Evolutionary conservation across 2,888 invertebrate species (phyloP), one percentile per base, ranked within the genome.

Genomic region (Caenorhabditis sp.): DNA sequence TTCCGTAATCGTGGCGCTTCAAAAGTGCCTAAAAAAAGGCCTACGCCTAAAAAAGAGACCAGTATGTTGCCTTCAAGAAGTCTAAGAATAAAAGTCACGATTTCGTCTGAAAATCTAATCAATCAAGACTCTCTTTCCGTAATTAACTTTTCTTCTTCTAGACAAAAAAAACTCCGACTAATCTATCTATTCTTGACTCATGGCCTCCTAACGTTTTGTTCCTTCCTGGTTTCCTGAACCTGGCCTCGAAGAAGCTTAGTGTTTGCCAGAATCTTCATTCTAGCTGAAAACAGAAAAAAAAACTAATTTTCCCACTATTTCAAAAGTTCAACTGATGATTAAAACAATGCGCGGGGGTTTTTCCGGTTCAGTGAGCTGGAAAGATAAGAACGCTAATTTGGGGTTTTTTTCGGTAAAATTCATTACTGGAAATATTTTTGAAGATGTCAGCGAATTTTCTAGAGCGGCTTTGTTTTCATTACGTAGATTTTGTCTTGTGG

Each of bases 311-410:
- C n/a, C n/a, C n/a, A n/a, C n/a, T n/a, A n/a, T n/a, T n/a, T n/a
- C n/a, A n/a, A n/a, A n/a, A n/a, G 31, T 35, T 35, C 8, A 6
- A 35, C 4, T 35, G 8, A 35, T 35, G 8, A 47, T 5, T 0
- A 47, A 47, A 47, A 47, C 8, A 47, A 47, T 10, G 24, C 14
- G 56, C n/a, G 56, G 56, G 31, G 1, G 56, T 28, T 19, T 10
- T 61, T 14, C 14, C 22, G 3, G 61, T 16, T 61, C 61, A 61
- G 10, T 61, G 61, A 61, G 35, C 61, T 61, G 41, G 61, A 61
- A 61, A 61, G 14, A 58, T 35, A 35, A 3, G 10, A 7, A 38
- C 19, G 16, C 2, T 59, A 2, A 24, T 56, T 58, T 31, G 4
- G n/a, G 5, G 59, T 19, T 19, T 59, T 59, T 59, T 59, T 6